Base-by-base conservation (phyloP, 2,113 vertebrate genomes). In the Corydoras maculifer region DNA sequence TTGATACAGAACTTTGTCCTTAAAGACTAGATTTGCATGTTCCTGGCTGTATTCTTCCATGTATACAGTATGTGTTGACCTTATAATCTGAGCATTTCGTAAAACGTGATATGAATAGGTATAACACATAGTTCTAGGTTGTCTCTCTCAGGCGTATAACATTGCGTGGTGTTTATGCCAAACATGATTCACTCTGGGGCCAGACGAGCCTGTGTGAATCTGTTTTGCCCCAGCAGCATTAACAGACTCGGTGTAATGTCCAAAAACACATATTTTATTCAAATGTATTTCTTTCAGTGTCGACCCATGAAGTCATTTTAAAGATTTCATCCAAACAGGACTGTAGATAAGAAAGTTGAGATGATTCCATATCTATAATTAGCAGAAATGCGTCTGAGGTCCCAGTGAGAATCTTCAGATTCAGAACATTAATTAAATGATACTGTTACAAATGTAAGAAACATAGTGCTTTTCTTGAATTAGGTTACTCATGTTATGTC, bases 251-350 rank as follows among this genome's bases (percentile, higher is more conserved):
- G 65, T 68, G 71, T 79, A 75, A 84, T 77, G 65, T 77, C 74
- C 71, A 74, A 60, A 80, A 86, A 80, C 75, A 67, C 67, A 15
- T 18, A 77, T 77, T 73, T 64, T 74, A 72, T 79, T 74, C 64
- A 78, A 81, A 74, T 78, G 76, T 71, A 58, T 30, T 29, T 54
- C 81, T 84, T 84, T 82, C 76, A 78, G 79, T 58, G 69, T 43
- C 76, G 77, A 73, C 70, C 72, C 75, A 53, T 87, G 84, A 86
- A 65, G 73, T 87, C 83, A 87, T 71, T 55, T 48, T 15, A 58
- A 49, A 25, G 14, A 4, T 49, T 59, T 60, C 63, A 14, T 54
- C 68, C 71, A 67, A 64, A 63, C 66, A 65, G 35, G 35, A 43
- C 35, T 43, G 51, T 57, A 71, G 78, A 79, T 79, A 79, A 74